Evolutionary conservation across 2,113 vertebrate genomes (phyloP), one percentile per base, ranked within the genome.

Genomic region (Haemorhous mexicanus): DNA sequence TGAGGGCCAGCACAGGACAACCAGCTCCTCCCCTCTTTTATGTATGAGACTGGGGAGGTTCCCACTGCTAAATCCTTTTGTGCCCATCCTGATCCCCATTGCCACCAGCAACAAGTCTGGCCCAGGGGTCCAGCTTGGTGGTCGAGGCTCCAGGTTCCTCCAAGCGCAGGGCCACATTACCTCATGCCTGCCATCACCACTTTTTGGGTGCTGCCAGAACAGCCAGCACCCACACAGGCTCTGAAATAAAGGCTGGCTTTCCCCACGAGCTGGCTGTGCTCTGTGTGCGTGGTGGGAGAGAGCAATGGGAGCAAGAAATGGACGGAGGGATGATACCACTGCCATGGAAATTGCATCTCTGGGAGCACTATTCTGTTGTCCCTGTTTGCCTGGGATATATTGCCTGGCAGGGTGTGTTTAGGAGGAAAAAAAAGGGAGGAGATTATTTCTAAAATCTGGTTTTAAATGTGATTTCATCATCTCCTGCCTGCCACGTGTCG

Each of bases 391-490:
- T 15, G 26, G 83, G 55, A 12, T 83, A 43, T 21, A 37, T 35
- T 21, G 80, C n/a, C 43, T 58, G 41, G 35, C 88, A 43, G n/a
- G 49, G n/a, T 17, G 37, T 4, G 15, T 35, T 62, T 55, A 18
- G 41, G 18, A 19, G 2, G 5, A 59, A 33, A 53, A 19, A 24
- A 63, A 19, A 53, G 62, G 74, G 66, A 72, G 39, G 81, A 64
- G 87, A 75, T 93, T 49, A 43, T 43, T 32, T 32, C 80, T 39
- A 1, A 86, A 92, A 70, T 53, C 55, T 9, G 15, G 35, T 66
- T 87, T 78, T 43, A 55, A 70, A 70, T 8, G 53, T 16, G 81
- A 90, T 96, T 95, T 96, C 91, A 53, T 95, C 90, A 89, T 93
- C 93, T 66, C 93, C 80, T 81, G 82, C 62, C 32, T 62, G 93